Percentiles rank a stretch among this genome's conserved stretches.
Conservation (phyloP, 2,797 vertebrate species). For the Poeciliopsis paucimaculata region DNA sequence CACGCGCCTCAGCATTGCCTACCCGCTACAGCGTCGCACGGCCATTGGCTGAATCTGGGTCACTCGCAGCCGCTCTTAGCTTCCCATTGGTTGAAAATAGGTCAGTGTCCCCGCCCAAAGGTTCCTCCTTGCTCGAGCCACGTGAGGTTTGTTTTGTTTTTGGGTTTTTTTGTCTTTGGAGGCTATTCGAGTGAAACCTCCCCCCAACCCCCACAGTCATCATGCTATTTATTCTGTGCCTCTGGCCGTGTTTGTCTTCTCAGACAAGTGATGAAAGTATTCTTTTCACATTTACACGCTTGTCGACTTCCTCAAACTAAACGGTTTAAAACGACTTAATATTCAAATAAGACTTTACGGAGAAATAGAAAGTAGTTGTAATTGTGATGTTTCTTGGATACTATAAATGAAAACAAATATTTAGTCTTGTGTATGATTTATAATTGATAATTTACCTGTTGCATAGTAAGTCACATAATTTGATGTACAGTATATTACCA, state of each 20-base stretch:
- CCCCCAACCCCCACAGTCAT: no score
- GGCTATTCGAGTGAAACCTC: no score
- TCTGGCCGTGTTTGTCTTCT: no score
- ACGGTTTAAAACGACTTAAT: not conserved
- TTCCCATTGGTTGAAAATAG: conserved; percentile 88
- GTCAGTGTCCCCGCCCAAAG: conserved; percentile 87
- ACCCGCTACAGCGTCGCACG: conserved; percentile 59
- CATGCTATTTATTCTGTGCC: no score
- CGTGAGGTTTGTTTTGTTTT: conserved; percentile 57
- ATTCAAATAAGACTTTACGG: not conserved
- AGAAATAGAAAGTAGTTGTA: not conserved
- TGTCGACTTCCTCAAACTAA: not conserved
- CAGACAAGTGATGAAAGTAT: no score
- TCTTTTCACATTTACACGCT: not conserved
- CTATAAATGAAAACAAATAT: not conserved
- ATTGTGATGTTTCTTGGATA: not conserved
- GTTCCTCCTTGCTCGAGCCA: conserved; percentile 74
- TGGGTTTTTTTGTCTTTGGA: not conserved
- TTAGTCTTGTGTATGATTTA: not conserved
- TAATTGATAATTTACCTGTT: not conserved
- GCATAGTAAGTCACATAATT: not conserved
- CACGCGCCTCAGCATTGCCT: conserved; percentile 79
- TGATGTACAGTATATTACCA: not conserved
- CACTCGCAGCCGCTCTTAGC: conserved; percentile 75
- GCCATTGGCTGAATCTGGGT: conserved; percentile 86